Percentiles rank a stretch among this genome's conserved stretches.
Conservation (phyloP, 2,888 invertebrate genomes). For the Choristoneura rosaceana region DNA sequence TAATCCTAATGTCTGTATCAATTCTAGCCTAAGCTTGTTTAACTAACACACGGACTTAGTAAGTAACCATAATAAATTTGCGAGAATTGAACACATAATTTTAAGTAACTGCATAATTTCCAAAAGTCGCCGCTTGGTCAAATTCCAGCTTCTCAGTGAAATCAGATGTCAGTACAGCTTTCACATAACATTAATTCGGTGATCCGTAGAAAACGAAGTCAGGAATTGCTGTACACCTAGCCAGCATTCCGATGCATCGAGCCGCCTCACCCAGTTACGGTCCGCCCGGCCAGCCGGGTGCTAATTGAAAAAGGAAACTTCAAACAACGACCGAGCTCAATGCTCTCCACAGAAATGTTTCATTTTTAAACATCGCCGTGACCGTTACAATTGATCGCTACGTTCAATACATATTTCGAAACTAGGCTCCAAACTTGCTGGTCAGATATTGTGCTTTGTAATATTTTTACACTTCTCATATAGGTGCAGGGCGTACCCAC, state of each 20-base stretch:
- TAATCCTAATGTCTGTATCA: too few species aligned
- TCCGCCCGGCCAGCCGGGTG: conserved; percentile 78
- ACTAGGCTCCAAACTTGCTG: conserved; percentile 2
- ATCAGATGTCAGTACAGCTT: conserved; percentile 31
- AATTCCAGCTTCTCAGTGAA: not conserved
- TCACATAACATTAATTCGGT: conserved; percentile 38
- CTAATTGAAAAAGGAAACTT: conserved; percentile 86
- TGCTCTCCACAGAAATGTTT: conserved; percentile 84
- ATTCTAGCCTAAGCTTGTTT: too few species aligned
- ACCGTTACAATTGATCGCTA: conserved; percentile 78
- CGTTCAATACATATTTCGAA: conserved; percentile 46
- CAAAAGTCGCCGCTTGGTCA: not conserved
- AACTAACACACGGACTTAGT: too few species aligned
- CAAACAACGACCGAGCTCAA: conserved; percentile 84
- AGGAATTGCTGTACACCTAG: conserved; percentile 57
- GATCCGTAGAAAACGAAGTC: conserved; percentile 9
- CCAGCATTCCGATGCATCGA: conserved; percentile 70
- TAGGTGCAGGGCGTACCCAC: too few species aligned
- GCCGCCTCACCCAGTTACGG: conserved; percentile 83
- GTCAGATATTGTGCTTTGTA: conserved; percentile 2
- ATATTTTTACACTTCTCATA: too few species aligned
- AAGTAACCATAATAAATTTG: too few species aligned
- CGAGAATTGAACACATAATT: too few species aligned
- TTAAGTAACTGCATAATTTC: too few species aligned
- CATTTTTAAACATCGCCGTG: conserved; percentile 80